Base-by-base conservation (phyloP, 2,797 vertebrate genomes). In the Schizopygopsis pylzovi region DNA sequence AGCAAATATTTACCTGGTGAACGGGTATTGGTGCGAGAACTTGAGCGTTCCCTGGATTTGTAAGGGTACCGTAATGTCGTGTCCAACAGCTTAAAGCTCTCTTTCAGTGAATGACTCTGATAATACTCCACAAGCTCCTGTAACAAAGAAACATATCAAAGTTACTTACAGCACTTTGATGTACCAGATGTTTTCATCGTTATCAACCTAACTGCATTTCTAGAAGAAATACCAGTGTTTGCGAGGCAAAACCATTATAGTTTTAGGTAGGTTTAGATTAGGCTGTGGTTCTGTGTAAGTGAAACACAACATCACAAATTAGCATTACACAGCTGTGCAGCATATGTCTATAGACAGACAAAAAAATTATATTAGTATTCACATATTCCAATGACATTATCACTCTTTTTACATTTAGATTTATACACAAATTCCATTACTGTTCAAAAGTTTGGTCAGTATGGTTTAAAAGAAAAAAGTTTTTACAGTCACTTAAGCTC, bases 61-160 rank as follows among this genome's bases (percentile, higher is more conserved):
- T 98, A 99, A 4, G 98, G 98, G 65, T 96, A 96, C 85, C 97
- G 96, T 91, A 99, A 91, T 0, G 97, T 98, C 0, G 98, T 99
- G 87, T 99, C 98, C 91, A 99, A 92, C 90, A 98, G 94, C 91
- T 99, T 99, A 95, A 99, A 99, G 93, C 98, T 99, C 93, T 99
- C 98, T 92, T 99, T 99, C 87, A 99, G 94, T 0, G 98, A 99
- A 93, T 99, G 98, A 82, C 93, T 91, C 95, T 99, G 98, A 91
- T 99, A 99, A 89, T 99, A 99, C 86, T 99, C 98, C 0, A 99
- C 98, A 89, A 99, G 90, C 92, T 98, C 97, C 97, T 98, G 94
- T 11, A 79, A 73, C 54, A 86, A 4, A 87, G 9, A 86, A 43
- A 43, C 73, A 80, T 45, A 52, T 49, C 9, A 43, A n/a, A 70